Base-by-base conservation (phyloP, 2,888 invertebrate species). In the Branchellion lobata region DNA sequence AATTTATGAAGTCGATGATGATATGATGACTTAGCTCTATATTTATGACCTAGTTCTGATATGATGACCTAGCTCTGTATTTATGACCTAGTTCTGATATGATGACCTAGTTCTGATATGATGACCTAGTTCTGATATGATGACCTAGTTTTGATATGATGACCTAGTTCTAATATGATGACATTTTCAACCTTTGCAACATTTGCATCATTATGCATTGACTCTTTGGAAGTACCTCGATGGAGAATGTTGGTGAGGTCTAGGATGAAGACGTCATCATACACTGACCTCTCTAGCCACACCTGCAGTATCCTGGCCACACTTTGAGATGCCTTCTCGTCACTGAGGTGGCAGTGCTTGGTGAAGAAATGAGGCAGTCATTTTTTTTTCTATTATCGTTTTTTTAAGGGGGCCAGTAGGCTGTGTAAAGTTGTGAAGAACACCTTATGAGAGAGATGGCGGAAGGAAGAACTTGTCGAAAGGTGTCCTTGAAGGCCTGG, bases 241-340 rank as follows among this genome's bases (percentile, higher is more conserved):
- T 5, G 14, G 40, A 40, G 40, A 40, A 14, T 40, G 40, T 14
- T 18, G 33, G 61, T 57, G 31, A 77, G 40, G 3, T 57, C 61
- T n/a, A 27, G n/a, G 21, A 77, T 24, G 53, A 34, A 77, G 21
- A 21, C 31, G n/a, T 65, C 34, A 11, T 77, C 77, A 65, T 34
- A 77, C 31, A 77, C 77, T 11, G 47, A 33, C 36, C 77, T 77
- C 21, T 77, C 77, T 11, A 33, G n/a, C 77, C 77, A 77, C n/a
- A 77, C 65, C 33, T 77, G 33, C 40, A 77, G 53, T 34, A 77
- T 77, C 40, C 57, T 57, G 11, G 31, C 36, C 34, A 77, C 51
- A 33, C 65, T 34, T 21, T 24, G 18, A n/a, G n/a, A 27, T 36
- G 36, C 65, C 53, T 57, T 34, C 53, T 65, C 65, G 21, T 61